Evolutionary conservation across 1,140 invertebrate species (phyloP).

Genomic region (Nomia melanderi): DNA sequence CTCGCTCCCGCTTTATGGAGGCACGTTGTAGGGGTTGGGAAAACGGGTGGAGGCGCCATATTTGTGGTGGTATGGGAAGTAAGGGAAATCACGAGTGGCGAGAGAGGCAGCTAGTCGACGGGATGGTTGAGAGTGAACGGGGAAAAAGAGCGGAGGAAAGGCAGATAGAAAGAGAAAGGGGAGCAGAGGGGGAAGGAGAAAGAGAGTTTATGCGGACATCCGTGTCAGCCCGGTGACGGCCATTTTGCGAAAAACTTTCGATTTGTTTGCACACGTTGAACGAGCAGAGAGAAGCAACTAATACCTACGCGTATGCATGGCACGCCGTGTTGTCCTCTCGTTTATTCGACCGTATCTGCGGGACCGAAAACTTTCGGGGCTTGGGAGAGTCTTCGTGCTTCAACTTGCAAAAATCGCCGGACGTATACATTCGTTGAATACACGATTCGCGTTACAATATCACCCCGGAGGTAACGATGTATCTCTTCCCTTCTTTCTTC

Average conservation of each 20-base stretch:
- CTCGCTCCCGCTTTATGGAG: conserved; percentile 60
- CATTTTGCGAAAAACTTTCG: conserved; percentile 82
- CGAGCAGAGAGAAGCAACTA: conserved; percentile 68
- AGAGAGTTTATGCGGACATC: conserved; percentile 77
- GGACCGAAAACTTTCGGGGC: conserved; percentile 60
- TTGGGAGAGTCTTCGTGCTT: conserved; percentile 48
- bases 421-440: conserved; percentile 40
- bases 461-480: conserved; percentile 27
- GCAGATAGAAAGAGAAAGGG: conserved; percentile 31
- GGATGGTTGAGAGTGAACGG: conserved; percentile 52
- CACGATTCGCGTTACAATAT: conserved; percentile 45
- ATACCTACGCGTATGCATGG: conserved; percentile 76
- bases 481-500: neutral
- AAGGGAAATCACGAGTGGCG: conserved; percentile 79
- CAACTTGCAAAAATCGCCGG: conserved; percentile 56
- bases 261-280: conserved; percentile 74
- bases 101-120: conserved; percentile 66
- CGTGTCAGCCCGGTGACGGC: conserved; percentile 79
- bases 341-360: conserved; percentile 66
- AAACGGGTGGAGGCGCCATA: conserved; percentile 80
- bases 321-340: conserved; percentile 68
- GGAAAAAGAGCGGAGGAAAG: conserved; percentile 24
- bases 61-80: conserved; percentile 79
- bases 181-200: conserved; percentile 35
- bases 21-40: conserved; percentile 74